phyloP scores from a whole-genome alignment of 2,888 invertebrate genomes.

The Poecilus cupreus region DNA sequence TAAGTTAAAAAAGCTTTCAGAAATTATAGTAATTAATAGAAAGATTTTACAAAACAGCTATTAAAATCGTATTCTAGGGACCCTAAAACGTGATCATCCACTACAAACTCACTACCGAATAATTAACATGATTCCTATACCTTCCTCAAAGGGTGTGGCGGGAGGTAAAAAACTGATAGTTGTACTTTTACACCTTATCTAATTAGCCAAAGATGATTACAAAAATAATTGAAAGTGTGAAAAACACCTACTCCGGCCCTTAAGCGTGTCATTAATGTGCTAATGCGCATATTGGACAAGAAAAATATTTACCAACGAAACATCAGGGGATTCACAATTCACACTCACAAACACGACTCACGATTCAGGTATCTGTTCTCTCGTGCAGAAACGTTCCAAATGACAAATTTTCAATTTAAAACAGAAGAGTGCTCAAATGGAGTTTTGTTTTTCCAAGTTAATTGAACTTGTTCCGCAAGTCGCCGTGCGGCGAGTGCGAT shows the following conservation, averaged over 20 bases:
- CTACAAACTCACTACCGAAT: too few species aligned
- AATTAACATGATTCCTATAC: too few species aligned
- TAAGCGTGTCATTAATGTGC: not conserved
- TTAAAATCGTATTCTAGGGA: too few species aligned
- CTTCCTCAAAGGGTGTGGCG: too few species aligned
- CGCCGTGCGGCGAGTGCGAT: not conserved
- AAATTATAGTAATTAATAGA: too few species aligned
- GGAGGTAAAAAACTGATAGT: too few species aligned
- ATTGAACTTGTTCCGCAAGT: conserved; percentile 28
- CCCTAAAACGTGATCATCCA: too few species aligned
- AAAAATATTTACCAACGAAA: conserved; percentile 24
- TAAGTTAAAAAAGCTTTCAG: too few species aligned
- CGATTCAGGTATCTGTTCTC: not conserved
- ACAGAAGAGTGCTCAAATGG: conserved; percentile 25
- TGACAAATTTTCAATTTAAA: conserved; percentile 25
- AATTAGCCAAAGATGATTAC: too few species aligned
- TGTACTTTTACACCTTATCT: too few species aligned
- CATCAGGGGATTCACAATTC: not conserved
- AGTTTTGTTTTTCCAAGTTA: conserved; percentile 32
- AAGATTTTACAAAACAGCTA: too few species aligned
- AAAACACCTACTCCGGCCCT: not conserved
- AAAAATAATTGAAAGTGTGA: not conserved
- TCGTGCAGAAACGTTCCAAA: not conserved
- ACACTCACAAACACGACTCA: not conserved
- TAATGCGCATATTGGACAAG: conserved; percentile 18